Percentiles rank a stretch among this genome's conserved stretches.
phyloP scores from a whole-genome alignment of 1,140 invertebrate genomes.

The Trichomalopsis sarcophagae region DNA sequence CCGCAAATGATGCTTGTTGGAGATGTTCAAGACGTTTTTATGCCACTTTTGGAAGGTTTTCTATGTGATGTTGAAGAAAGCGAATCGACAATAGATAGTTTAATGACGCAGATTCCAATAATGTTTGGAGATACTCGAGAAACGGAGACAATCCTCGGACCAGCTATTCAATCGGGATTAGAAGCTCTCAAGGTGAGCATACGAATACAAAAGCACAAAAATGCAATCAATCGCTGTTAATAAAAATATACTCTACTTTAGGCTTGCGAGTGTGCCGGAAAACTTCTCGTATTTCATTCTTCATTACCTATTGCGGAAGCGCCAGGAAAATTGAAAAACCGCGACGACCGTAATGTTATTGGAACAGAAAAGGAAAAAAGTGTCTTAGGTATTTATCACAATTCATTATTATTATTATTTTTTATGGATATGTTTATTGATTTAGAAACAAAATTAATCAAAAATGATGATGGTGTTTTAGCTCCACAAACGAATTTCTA shows the following conservation, averaged over 20 bases:
- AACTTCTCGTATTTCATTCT: slow-evolving; percentile 97
- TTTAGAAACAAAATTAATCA: background rate
- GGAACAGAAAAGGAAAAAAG: slow-evolving; percentile 97
- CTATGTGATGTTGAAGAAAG: slow-evolving; percentile 90
- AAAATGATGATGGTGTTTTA: slow-evolving; percentile 73
- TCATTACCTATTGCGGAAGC: slow-evolving; percentile 94
- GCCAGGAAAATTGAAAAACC: slow-evolving; percentile 95
- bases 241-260: slow-evolving; percentile 58
- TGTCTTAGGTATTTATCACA: slow-evolving; percentile 71
- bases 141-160: slow-evolving; percentile 95
- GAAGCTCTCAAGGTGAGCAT: slow-evolving; percentile 89
- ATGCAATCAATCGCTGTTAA: slow-evolving; percentile 15
- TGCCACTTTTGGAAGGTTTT: slow-evolving; percentile 97
- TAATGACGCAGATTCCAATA: slow-evolving; percentile 92
- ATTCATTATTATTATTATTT: slow-evolving; percentile 57
- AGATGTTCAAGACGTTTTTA: slow-evolving; percentile 97
- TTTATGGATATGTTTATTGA: background rate
- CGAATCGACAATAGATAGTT: slow-evolving; percentile 86
- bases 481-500: slow-evolving; percentile 92
- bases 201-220: background rate
- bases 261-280: slow-evolving; percentile 93
- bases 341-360: slow-evolving; percentile 96
- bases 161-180: slow-evolving; percentile 96
- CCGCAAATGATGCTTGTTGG: slow-evolving; percentile 99
- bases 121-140: slow-evolving; percentile 95